Evolutionary conservation across 1,140 invertebrate genomes (phyloP).

Genomic region (Drosophila saltans): DNA sequence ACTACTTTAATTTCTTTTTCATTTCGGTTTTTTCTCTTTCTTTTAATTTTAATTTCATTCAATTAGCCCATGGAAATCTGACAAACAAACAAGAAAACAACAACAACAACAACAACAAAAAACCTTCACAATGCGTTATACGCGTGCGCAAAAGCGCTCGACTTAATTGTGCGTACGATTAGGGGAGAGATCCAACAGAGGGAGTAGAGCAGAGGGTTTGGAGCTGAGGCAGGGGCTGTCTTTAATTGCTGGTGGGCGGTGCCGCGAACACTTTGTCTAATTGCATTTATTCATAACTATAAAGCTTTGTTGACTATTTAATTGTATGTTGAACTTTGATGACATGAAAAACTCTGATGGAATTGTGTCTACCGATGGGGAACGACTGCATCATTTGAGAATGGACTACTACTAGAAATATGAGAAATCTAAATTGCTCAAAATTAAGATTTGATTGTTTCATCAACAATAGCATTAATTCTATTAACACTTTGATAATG

Average conservation of each 20-base stretch:
- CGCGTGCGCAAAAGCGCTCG: constrained; percentile 41
- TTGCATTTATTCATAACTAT: constrained; percentile 60
- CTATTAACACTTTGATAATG: not conserved
- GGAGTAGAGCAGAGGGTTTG: not conserved
- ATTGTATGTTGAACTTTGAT: constrained; percentile 25
- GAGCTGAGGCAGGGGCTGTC: not conserved
- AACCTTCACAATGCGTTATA: constrained; percentile 29
- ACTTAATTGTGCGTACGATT: constrained; percentile 10
- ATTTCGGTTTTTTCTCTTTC: constrained; percentile 35
- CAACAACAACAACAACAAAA: constrained; percentile 20
- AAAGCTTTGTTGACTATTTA: constrained; percentile 46
- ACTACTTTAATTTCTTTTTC: not conserved
- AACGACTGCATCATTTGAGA: constrained; percentile 5
- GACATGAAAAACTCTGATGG: constrained; percentile 4
- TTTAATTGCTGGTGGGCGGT: constrained; percentile 72
- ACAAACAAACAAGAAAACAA: constrained; percentile 35
- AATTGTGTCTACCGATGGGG: constrained; percentile 11
- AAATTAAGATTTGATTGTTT: not conserved
- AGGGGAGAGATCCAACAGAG: not conserved
- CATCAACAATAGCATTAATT: not conserved
- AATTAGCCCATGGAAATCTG: constrained; percentile 74
- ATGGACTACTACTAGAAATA: not conserved
- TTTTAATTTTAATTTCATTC: constrained; percentile 77
- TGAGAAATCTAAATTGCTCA: not conserved
- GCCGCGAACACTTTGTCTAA: constrained; percentile 57